Percentiles rank a stretch among this genome's conserved stretches.
These are phyloP conservation scores for Cepphus grylle DNA, from an alignment of 2,113 vertebrate species.

Conservation along the genomic window DNA sequence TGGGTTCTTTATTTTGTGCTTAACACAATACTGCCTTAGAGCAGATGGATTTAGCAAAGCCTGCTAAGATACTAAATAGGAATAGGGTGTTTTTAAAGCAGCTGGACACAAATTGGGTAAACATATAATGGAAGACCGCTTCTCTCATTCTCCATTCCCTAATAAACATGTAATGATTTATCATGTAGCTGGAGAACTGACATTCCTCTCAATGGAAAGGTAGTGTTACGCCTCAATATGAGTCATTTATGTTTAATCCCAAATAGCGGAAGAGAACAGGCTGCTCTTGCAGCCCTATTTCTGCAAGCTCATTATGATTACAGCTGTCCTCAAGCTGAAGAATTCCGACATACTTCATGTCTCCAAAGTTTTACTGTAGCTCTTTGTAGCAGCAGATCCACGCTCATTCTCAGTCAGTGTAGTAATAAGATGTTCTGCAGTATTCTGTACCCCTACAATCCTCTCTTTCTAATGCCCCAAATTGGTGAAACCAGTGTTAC, in stretches of 20 bases:
- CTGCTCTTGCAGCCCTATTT: conserved; percentile 8
- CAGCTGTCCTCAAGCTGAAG: conserved; percentile 39
- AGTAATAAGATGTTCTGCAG: neutral
- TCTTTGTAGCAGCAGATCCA: neutral
- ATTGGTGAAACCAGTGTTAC: neutral
- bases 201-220: conserved; percentile 36
- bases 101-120: conserved; percentile 55
- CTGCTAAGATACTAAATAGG: conserved; percentile 30
- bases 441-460: neutral
- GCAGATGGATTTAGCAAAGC: conserved; percentile 58
- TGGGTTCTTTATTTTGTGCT: conserved; percentile 51
- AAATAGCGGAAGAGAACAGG: neutral
- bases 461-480: neutral
- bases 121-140: neutral
- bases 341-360: neutral
- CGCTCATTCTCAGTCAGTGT: neutral
- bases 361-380: conserved; percentile 7
- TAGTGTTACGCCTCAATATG: conserved; percentile 11
- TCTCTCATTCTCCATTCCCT: conserved; percentile 2
- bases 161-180: conserved; percentile 44
- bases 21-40: conserved; percentile 47
- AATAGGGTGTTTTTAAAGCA: conserved; percentile 23
- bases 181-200: neutral
- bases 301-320: conserved; percentile 37
- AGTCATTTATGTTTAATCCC: conserved; percentile 10